Evolutionary conservation across 1,140 invertebrate species (phyloP).

Genomic region (Asbolus verrucosus): DNA sequence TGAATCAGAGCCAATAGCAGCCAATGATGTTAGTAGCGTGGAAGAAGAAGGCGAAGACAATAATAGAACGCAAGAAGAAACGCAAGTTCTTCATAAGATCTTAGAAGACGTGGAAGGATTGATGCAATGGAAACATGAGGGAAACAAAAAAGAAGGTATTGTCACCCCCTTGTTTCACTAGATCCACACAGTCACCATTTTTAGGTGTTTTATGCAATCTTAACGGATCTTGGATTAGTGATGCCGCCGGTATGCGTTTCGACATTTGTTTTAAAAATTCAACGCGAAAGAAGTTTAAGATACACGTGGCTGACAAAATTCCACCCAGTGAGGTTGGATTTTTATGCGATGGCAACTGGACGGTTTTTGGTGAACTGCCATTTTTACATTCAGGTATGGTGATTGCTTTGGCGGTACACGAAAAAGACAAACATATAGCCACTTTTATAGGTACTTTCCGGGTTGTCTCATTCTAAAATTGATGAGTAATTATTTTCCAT

Average conservation of each 20-base stretch:
- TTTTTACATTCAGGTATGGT: slow-evolving; percentile 54
- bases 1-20: no score
- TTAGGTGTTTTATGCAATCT: slow-evolving; percentile 54
- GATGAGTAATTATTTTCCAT: background rate
- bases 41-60: no score
- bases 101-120: slow-evolving; percentile 55
- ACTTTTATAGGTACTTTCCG: slow-evolving; percentile 56
- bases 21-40: no score
- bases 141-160: slow-evolving; percentile 48
- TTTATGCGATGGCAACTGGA: slow-evolving; percentile 53
- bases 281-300: slow-evolving; percentile 23
- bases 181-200: background rate
- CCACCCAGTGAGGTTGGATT: slow-evolving; percentile 56
- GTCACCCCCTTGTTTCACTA: background rate
- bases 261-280: slow-evolving; percentile 45
- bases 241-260: slow-evolving; percentile 56
- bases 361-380: slow-evolving; percentile 50
- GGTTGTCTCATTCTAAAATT: background rate
- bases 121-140: slow-evolving; percentile 46
- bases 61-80: slow-evolving; percentile 43
- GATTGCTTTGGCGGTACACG: slow-evolving; percentile 51
- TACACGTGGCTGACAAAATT: slow-evolving; percentile 34
- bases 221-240: slow-evolving; percentile 58
- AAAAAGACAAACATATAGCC: slow-evolving; percentile 54
- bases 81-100: slow-evolving; percentile 47